Conservation (phyloP, 2,113 vertebrate species). For the Caranx ignobilis region DNA sequence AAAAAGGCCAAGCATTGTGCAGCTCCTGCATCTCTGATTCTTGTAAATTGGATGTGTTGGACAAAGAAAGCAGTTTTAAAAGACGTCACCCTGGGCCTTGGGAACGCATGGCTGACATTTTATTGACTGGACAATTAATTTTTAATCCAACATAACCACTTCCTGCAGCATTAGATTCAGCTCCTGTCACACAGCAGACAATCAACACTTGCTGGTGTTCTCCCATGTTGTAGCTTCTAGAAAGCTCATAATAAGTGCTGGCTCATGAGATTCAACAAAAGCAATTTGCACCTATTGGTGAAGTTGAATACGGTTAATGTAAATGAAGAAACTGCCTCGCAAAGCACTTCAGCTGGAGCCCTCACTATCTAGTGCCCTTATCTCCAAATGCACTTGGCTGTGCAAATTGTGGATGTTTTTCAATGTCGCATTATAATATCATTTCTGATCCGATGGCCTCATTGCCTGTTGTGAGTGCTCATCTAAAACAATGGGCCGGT, state of each 20-base stretch:
- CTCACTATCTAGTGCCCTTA: slow-evolving; percentile 49
- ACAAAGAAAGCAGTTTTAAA: background rate
- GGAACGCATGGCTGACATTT: background rate
- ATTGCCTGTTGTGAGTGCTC: slow-evolving; percentile 28
- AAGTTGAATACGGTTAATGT: slow-evolving; percentile 57
- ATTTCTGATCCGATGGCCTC: slow-evolving; percentile 54
- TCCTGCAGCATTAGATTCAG: background rate
- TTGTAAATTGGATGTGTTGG: background rate
- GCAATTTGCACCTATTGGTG: slow-evolving; percentile 58
- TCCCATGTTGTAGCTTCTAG: background rate
- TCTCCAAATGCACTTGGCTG: slow-evolving; percentile 48
- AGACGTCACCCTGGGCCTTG: background rate
- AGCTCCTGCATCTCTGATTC: background rate
- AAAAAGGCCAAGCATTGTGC: background rate
- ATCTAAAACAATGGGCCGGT: slow-evolving; percentile 56
- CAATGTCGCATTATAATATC: slow-evolving; percentile 54
- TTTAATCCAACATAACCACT: background rate
- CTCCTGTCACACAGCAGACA: slow-evolving; percentile 1
- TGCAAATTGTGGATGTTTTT: slow-evolving; percentile 49
- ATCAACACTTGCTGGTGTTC: background rate
- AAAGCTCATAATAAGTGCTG: slow-evolving; percentile 37
- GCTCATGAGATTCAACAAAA: slow-evolving; percentile 58
- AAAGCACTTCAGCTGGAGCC: slow-evolving; percentile 45
- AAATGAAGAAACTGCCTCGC: slow-evolving; percentile 55
- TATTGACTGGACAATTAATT: background rate